Evolutionary conservation across 2,888 invertebrate genomes (phyloP).

Genomic region (Drosophila birchii): DNA sequence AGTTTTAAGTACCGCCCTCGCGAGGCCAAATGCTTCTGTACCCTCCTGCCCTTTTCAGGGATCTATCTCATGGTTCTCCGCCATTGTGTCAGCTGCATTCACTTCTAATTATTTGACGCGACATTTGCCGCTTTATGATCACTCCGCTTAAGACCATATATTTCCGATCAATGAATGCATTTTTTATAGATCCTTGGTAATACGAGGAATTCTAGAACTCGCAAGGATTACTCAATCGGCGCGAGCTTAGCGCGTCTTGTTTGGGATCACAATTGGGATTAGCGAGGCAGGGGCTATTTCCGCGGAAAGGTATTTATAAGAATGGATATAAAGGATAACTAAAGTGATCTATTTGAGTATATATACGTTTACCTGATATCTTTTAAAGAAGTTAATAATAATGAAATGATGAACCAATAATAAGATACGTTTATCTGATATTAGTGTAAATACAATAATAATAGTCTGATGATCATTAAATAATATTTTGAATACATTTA

Average conservation of each 20-base stretch:
- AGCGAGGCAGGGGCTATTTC: background rate
- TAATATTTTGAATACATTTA: no score
- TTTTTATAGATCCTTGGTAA: slow-evolving; percentile 47
- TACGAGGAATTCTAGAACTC: slow-evolving; percentile 27
- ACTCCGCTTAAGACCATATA: slow-evolving; percentile 9
- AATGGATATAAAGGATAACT: background rate
- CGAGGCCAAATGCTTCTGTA: slow-evolving; percentile 52
- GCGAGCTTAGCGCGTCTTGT: slow-evolving; percentile 10
- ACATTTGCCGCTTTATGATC: slow-evolving; percentile 42
- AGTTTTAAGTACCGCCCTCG: slow-evolving; percentile 49
- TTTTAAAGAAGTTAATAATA: no score
- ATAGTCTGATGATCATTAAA: no score
- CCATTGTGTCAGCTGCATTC: slow-evolving; percentile 67
- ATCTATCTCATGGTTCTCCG: slow-evolving; percentile 32
- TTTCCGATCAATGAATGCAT: slow-evolving; percentile 66
- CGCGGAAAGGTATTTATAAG: background rate
- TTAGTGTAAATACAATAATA: no score
- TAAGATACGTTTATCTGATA: no score
- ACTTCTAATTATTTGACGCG: slow-evolving; percentile 64
- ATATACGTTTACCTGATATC: no score
- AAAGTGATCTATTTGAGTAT: no score
- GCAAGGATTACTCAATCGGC: slow-evolving; percentile 63
- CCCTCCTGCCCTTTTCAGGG: slow-evolving; percentile 42
- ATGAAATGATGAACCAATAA: no score
- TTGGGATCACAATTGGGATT: slow-evolving; percentile 33